phyloP scores from a whole-genome alignment of 2,888 invertebrate genomes.

The Anaspis maculata region DNA sequence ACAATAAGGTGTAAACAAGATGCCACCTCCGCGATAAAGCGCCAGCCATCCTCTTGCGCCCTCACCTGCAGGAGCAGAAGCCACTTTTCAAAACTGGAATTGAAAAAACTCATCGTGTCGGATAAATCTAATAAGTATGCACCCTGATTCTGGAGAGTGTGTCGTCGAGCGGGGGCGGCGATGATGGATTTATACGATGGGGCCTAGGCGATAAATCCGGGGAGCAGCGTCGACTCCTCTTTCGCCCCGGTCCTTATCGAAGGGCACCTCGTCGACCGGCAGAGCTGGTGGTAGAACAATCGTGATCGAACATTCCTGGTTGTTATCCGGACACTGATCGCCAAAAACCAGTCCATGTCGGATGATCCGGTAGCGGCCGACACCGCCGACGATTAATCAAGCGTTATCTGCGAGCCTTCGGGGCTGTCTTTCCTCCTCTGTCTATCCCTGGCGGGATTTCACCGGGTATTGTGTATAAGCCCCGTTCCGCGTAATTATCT shows the following conservation, averaged over 20 bases:
- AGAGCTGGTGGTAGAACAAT: constrained; percentile 19
- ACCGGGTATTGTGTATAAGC: too few relatives aligned
- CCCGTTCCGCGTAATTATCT: too few relatives aligned
- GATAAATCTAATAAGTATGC: constrained; percentile 32
- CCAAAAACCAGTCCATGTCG: constrained; percentile 38
- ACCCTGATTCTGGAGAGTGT: constrained; percentile 17
- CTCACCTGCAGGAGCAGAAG: too few relatives aligned
- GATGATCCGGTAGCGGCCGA: constrained; percentile 34
- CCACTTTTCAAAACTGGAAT: too few relatives aligned
- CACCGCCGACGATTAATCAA: constrained; percentile 39
- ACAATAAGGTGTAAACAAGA: too few relatives aligned
- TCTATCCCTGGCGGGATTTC: too few relatives aligned
- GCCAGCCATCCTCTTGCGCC: too few relatives aligned
- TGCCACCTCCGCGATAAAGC: too few relatives aligned
- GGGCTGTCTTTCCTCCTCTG: not conserved
- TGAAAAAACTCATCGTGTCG: too few relatives aligned
- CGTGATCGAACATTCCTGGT: constrained; percentile 34
- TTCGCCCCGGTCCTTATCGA: constrained; percentile 24
- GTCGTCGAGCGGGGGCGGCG: not conserved
- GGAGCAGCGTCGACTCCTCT: constrained; percentile 14
- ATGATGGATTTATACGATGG: constrained; percentile 20
- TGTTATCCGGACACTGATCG: constrained; percentile 34
- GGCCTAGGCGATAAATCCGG: constrained; percentile 26
- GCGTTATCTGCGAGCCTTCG: constrained; percentile 27
- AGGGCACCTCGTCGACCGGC: too few relatives aligned